Evolutionary conservation across 23 tunicate genomes (phyloP).

Genomic region (Aplidium turbinatum): DNA sequence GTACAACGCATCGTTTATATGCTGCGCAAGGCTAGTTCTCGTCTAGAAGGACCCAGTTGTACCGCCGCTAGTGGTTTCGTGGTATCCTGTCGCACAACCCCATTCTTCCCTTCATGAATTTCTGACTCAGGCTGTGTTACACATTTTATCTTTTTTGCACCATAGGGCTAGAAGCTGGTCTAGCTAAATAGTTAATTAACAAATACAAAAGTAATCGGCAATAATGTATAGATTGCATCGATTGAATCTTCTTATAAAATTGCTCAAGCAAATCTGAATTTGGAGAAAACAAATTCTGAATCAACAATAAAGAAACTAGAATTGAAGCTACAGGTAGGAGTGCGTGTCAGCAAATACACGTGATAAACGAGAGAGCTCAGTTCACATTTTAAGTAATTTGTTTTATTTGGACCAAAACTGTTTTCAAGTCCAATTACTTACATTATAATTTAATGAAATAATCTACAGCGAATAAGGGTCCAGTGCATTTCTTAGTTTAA

Average conservation of each 20-base stretch:
- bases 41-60: no score
- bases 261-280: slow-evolving; percentile 42
- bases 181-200: background rate
- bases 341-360: background rate
- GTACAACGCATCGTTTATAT: no score
- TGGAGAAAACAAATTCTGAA: slow-evolving; percentile 58
- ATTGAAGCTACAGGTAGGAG: slow-evolving; percentile 62
- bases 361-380: background rate
- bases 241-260: slow-evolving; percentile 52
- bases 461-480: no score
- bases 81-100: background rate
- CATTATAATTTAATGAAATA: no score
- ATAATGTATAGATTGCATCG: slow-evolving; percentile 49
- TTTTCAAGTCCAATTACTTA: no score
- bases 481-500: no score
- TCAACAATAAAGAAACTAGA: slow-evolving; percentile 49
- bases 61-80: background rate
- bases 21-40: no score
- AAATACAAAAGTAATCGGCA: no score
- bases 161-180: no score
- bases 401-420: no score
- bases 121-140: background rate
- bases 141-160: no score
- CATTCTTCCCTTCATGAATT: background rate
- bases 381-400: no score